A percentile compares a stretch with the other conserved stretches of the same genome.
These are phyloP conservation scores for Caenorhabditis sinica DNA, from an alignment of 2,888 invertebrate species.

Conservation along the genomic window DNA sequence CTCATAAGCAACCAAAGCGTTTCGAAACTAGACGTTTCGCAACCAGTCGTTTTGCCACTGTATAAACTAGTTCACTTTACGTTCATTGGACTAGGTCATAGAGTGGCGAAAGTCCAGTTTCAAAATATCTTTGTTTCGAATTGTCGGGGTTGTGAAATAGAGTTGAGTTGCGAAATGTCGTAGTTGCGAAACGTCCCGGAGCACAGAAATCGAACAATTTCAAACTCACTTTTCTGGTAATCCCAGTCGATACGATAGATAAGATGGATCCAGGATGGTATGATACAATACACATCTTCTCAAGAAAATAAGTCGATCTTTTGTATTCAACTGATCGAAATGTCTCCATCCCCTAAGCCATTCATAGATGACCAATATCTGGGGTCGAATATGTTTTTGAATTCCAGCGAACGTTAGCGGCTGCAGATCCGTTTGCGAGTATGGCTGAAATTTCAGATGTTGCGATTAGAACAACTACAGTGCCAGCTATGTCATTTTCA, in stretches of 20 bases:
- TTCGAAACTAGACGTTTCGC: no score
- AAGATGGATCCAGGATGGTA: slow-evolving; percentile 74
- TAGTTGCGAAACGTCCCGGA: no score
- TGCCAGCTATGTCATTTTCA: no score
- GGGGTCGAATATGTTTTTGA: slow-evolving; percentile 71
- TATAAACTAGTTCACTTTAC: no score
- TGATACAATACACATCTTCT: slow-evolving; percentile 76
- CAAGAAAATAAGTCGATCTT: slow-evolving; percentile 69
- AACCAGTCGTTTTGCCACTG: no score
- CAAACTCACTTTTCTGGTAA: slow-evolving; percentile 67
- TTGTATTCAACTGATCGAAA: slow-evolving; percentile 66
- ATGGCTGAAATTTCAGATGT: slow-evolving; percentile 77
- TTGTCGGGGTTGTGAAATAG: no score
- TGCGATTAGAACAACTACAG: no score
- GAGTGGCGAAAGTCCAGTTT: no score
- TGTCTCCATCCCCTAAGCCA: slow-evolving; percentile 76
- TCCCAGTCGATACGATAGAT: slow-evolving; percentile 72
- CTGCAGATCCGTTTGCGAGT: slow-evolving; percentile 66
- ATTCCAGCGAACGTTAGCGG: slow-evolving; percentile 73
- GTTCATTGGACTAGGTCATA: no score
- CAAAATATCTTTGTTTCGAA: no score
- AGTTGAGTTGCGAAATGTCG: no score
- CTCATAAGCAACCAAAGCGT: no score
- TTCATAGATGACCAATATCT: slow-evolving; percentile 76
- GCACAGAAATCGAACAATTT: background rate